Conservation (phyloP, 2,113 vertebrate species). For the Lichenostomus cassidix region DNA sequence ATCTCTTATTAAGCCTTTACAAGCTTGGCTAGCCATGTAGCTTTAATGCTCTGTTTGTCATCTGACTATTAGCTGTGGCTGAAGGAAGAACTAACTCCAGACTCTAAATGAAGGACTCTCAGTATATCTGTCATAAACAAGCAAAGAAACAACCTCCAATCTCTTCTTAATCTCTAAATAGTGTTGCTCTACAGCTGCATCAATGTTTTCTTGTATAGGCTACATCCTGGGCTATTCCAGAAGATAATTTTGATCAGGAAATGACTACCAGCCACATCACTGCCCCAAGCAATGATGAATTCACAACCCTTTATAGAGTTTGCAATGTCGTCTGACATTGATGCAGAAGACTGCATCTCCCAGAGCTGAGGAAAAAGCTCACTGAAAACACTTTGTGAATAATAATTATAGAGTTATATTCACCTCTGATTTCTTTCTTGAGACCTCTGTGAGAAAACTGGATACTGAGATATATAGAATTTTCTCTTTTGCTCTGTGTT, state of each 20-base stretch:
- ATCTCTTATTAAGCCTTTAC: not conserved
- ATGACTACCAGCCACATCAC: not conserved
- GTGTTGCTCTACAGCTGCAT: not conserved
- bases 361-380: not conserved
- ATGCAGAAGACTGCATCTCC: not conserved
- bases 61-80: not conserved
- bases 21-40: not conserved
- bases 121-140: not conserved
- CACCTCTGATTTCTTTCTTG: not conserved
- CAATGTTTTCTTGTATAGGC: accelerated
- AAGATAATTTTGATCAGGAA: not conserved
- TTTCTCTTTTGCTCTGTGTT: not conserved
- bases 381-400: not conserved
- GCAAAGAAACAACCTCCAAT: not conserved
- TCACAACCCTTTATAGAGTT: not conserved
- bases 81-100: not conserved
- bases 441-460: not conserved
- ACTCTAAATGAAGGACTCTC: not conserved
- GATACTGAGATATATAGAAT: not conserved
- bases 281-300: not conserved
- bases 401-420: not conserved
- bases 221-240: not conserved
- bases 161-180: not conserved
- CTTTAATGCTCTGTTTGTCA: not conserved
- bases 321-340: not conserved